Evolutionary conservation across 2,888 invertebrate genomes (phyloP).

Genomic region (Caenorhabditis macrosperma): DNA sequence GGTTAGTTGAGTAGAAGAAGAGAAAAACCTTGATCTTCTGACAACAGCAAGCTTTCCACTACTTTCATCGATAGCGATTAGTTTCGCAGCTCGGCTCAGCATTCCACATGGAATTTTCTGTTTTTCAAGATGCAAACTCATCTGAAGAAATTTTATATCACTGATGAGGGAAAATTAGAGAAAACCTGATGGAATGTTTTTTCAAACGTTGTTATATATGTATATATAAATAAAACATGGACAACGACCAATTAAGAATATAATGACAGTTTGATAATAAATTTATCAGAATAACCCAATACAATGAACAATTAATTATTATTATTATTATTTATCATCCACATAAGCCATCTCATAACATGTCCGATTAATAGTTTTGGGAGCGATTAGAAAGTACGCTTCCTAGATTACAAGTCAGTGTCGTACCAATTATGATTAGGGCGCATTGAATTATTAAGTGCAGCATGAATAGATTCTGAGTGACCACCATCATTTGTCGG

Average conservation of each 20-base stretch:
- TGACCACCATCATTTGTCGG: slow-evolving; percentile 62
- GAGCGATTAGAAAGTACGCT: no score
- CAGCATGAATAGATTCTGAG: slow-evolving; percentile 53
- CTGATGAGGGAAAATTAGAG: not conserved
- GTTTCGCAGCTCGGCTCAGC: slow-evolving; percentile 37
- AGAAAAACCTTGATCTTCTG: slow-evolving; percentile 42
- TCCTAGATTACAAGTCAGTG: slow-evolving; percentile 70
- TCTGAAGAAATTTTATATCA: slow-evolving; percentile 25
- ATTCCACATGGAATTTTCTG: slow-evolving; percentile 40
- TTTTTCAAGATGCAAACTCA: slow-evolving; percentile 44
- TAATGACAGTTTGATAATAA: no score
- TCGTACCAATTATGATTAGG: slow-evolving; percentile 74
- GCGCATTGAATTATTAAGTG: slow-evolving; percentile 46
- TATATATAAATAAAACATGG: no score
- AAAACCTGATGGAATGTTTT: not conserved
- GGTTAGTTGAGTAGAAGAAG: not conserved
- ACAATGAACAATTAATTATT: no score
- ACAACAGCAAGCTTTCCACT: slow-evolving; percentile 64
- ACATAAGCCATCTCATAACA: no score
- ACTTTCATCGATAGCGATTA: slow-evolving; percentile 58
- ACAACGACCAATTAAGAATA: no score
- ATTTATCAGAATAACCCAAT: no score
- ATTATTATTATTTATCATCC: no score
- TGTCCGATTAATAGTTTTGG: no score
- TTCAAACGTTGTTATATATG: no score